Base-by-base conservation (phyloP, 1,140 invertebrate genomes). In the Orius insidiosus region DNA sequence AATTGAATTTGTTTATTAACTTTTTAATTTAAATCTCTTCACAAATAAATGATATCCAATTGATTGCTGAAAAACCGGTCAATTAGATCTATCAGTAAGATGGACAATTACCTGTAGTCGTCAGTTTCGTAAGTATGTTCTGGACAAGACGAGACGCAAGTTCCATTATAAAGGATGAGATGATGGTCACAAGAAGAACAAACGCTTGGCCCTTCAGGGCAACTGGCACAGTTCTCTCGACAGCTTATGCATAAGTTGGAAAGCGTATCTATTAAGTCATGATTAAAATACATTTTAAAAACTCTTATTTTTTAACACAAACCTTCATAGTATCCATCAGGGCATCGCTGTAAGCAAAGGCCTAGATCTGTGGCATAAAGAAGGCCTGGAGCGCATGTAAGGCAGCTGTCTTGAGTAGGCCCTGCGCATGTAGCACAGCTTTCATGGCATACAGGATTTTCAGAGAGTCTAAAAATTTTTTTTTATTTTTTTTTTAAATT, bases 181-280 rank as follows among this genome's bases (percentile, higher is more conserved):
- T 85, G 81, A 62, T 81, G 78, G 52, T 83, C 80, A 57, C 84
- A 87, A 51, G 78, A 81, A 16, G 78, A 80, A 58, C 84, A 87
- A 51, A 72, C 71, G 53, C 82, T 75, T 2, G 82, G 78, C 48
- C 76, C 64, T 49, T 84, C 79, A 52, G 80, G 76, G 60, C 84
- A 87, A 14, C 76, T 80, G 6, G 74, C 78, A 56, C 84, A 87
- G 54, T 85, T 80, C 2, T 76, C 71, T 47, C 76, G 71, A 59
- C 84, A 87, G 0, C 80, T 76, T 7, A 78, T 72, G 55, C 84
- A 86, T 1, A 75, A 76, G 48, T 71, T 73, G 19, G 79, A 71
- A n/a, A 73, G 68, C 11, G 65, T 70, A 80, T 76, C 79, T 78
- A 55, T n/a, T n/a, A n/a, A n/a, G n/a, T n/a, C n/a, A n/a, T n/a